phyloP scores from a whole-genome alignment of 1,140 invertebrate species.

The Rhizoglyphus robini region DNA sequence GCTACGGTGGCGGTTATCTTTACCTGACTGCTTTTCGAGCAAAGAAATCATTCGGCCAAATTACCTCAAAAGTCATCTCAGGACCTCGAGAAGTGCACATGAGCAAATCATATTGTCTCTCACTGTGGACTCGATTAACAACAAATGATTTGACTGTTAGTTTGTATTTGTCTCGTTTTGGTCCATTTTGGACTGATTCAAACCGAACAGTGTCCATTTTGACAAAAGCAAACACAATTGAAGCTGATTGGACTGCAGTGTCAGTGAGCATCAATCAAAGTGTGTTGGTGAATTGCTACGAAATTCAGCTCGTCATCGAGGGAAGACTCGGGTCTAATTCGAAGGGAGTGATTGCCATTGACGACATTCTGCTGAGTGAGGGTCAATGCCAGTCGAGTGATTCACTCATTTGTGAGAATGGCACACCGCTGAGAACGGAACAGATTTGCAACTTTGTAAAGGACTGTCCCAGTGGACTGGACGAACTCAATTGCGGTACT shows the following conservation, averaged over 20 bases:
- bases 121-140: background rate
- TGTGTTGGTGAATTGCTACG: background rate
- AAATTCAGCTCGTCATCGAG: slow-evolving; percentile 1
- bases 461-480: slow-evolving; percentile 1
- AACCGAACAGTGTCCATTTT: too few species aligned
- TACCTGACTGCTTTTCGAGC: background rate
- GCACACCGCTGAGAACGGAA: background rate
- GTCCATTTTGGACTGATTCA: background rate
- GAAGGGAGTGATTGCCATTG: background rate
- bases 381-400: background rate
- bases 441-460: slow-evolving; percentile 5
- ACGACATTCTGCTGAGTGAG: background rate
- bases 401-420: slow-evolving; percentile 11
- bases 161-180: background rate
- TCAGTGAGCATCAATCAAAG: background rate
- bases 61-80: background rate
- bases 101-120: background rate
- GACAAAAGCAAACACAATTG: background rate
- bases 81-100: background rate
- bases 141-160: background rate
- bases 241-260: background rate
- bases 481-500: slow-evolving; percentile 18
- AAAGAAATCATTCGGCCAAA: too few species aligned
- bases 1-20: slow-evolving; percentile 4
- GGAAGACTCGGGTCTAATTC: background rate